Percentiles rank a stretch among this genome's conserved stretches.
phyloP scores from a whole-genome alignment of 1,140 invertebrate species.

The Lerema accius region DNA sequence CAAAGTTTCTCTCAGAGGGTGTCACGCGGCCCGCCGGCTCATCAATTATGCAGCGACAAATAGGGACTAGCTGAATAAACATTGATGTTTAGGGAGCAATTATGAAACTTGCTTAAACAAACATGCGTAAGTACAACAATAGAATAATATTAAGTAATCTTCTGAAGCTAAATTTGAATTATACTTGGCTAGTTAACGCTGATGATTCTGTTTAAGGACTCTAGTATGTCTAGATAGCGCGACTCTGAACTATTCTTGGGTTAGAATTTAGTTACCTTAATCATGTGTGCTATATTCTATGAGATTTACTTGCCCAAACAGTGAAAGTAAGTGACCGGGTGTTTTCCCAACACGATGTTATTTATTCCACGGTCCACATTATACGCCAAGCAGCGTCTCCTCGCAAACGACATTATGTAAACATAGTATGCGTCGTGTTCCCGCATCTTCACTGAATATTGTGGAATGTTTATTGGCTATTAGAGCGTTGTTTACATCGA shows the following conservation, averaged over 20 bases:
- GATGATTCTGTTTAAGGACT: no score
- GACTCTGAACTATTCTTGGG: no score
- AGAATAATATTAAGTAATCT: background rate
- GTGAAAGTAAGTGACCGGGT: background rate
- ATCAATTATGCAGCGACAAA: conserved; percentile 16
- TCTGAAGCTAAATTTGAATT: background rate
- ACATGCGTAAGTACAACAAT: background rate
- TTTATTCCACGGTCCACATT: background rate
- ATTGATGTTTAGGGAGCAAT: conserved; percentile 1
- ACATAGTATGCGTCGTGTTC: background rate
- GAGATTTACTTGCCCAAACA: background rate
- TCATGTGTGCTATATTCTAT: no score
- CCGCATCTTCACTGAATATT: background rate
- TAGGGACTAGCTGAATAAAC: conserved; percentile 6
- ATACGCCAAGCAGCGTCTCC: background rate
- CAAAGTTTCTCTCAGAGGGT: background rate
- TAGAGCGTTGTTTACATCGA: background rate
- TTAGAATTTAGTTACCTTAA: no score
- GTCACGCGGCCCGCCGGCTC: background rate
- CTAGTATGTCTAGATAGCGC: no score
- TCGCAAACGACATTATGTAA: conserved; percentile 1
- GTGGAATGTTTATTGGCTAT: background rate
- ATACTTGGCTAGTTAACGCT: no score
- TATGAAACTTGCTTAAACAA: background rate
- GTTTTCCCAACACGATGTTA: background rate